Conservation (phyloP, 2,113 vertebrate species). For the Atractosteus spatula region DNA sequence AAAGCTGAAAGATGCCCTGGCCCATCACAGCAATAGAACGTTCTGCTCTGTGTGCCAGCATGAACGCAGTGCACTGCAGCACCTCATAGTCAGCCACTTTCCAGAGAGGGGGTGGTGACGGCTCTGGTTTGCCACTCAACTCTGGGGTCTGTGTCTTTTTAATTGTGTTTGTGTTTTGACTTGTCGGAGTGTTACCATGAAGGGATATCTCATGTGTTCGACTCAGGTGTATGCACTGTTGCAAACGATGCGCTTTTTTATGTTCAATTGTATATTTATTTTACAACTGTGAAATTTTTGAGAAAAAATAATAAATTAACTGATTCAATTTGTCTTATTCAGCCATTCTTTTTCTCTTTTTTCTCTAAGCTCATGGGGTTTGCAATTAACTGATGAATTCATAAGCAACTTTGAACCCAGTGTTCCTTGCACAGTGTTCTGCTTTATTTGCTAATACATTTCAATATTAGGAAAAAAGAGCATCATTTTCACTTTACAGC, state of each 20-base stretch:
- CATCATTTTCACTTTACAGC: no score
- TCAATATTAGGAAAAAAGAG: neutral
- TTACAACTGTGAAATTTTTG: conserved; percentile 52
- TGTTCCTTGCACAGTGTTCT: neutral
- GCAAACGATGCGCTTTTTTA: conserved; percentile 43
- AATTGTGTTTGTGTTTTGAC: neutral
- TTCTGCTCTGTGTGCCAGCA: neutral
- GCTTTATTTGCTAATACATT: neutral
- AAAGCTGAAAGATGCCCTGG: no score
- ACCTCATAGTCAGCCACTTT: neutral
- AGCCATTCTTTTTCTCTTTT: neutral
- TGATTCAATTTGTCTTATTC: neutral
- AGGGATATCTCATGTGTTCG: conserved; percentile 29
- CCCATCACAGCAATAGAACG: neutral
- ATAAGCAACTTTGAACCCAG: neutral
- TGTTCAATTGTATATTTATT: conserved; percentile 45
- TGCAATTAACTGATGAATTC: no score
- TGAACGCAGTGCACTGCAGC: neutral
- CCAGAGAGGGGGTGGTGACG: neutral
- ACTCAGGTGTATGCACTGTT: conserved; percentile 58
- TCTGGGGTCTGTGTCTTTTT: neutral
- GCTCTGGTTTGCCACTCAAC: neutral
- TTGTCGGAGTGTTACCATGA: conserved; percentile 24
- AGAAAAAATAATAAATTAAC: conserved; percentile 20
- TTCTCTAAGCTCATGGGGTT: neutral